Evolutionary conservation across 2,113 vertebrate genomes (phyloP).

Genomic region (Pseudorasbora parva): DNA sequence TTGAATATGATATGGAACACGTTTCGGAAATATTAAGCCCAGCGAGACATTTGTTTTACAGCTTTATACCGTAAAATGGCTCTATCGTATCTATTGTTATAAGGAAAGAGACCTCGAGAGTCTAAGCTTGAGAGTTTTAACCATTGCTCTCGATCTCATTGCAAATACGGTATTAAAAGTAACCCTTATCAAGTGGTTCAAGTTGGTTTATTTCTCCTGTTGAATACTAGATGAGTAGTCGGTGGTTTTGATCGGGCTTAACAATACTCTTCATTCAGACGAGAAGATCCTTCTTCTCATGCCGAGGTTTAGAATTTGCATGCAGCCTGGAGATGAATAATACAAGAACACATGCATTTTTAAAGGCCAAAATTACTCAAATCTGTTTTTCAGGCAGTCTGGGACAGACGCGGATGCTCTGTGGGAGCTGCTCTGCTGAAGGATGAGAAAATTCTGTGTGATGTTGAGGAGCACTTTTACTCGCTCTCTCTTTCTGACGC

Average conservation of each 20-base stretch:
- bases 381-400: slow-evolving; percentile 39
- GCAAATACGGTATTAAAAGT: not conserved
- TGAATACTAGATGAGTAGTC: slow-evolving; percentile 25
- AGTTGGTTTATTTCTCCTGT: slow-evolving; percentile 22
- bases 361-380: slow-evolving; percentile 42
- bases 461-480: slow-evolving; percentile 57
- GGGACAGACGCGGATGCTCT: slow-evolving; percentile 30
- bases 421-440: slow-evolving; percentile 39
- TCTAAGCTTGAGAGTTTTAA: not conserved
- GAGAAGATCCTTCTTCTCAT: slow-evolving; percentile 4
- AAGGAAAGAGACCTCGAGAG: not conserved
- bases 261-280: slow-evolving; percentile 40
- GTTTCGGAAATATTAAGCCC: not conserved
- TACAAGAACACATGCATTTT: slow-evolving; percentile 52
- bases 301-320: slow-evolving; percentile 46
- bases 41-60: not conserved
- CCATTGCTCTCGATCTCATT: not conserved
- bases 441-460: slow-evolving; percentile 64
- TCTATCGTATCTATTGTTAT: not conserved
- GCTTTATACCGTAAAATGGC: not conserved
- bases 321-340: slow-evolving; percentile 47
- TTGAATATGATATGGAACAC: not conserved
- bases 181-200: not conserved
- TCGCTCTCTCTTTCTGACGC: slow-evolving; percentile 42
- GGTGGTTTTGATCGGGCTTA: not conserved